These are phyloP conservation scores for Notodonta ziczac DNA, from an alignment of 2,888 invertebrate species.

Conservation along the genomic window DNA sequence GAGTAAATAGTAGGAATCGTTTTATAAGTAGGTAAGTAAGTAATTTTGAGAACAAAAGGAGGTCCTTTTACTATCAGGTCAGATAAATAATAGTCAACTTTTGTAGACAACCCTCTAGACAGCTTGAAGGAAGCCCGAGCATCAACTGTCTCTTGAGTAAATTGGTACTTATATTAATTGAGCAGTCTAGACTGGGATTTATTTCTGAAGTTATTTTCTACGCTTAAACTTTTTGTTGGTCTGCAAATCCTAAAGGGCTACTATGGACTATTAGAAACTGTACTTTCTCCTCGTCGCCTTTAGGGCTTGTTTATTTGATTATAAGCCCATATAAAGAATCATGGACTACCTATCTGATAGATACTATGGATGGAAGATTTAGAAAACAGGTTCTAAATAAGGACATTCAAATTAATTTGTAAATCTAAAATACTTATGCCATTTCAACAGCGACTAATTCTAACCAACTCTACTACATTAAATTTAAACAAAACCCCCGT, in stretches of 20 bases:
- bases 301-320: too few species aligned
- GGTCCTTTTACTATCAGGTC: neutral
- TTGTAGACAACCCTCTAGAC: conserved; percentile 2
- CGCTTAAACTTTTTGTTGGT: neutral
- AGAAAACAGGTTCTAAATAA: too few species aligned
- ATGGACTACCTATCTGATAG: neutral
- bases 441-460: too few species aligned
- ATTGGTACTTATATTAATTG: conserved; percentile 6
- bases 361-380: too few species aligned
- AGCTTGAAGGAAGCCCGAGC: neutral
- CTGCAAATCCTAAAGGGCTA: too few species aligned
- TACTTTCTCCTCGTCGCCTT: too few species aligned
- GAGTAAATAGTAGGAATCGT: neutral
- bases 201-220: conserved; percentile 6
- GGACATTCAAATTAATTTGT: too few species aligned
- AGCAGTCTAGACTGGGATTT: conserved; percentile 7
- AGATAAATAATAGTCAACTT: conserved; percentile 2
- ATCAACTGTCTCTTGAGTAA: neutral
- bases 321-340: neutral
- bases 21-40: neutral
- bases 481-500: neutral
- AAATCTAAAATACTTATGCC: too few species aligned
- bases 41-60: neutral
- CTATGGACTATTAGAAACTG: too few species aligned
- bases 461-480: neutral